phyloP scores from a whole-genome alignment of 2,113 vertebrate genomes.

The Gracilinanus agilis region DNA sequence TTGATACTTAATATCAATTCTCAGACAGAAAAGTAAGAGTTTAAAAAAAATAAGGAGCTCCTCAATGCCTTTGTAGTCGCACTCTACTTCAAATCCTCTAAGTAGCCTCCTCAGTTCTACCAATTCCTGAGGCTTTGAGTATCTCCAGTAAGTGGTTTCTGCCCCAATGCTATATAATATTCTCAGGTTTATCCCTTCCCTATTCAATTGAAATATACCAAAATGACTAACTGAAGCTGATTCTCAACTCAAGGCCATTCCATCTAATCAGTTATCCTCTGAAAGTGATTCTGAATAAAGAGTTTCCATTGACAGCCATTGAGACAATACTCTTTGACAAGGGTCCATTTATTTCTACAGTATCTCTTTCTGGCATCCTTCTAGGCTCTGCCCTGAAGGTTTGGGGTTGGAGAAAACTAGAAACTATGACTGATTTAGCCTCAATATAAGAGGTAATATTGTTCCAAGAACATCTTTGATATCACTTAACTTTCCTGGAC shows the following conservation, averaged over 20 bases:
- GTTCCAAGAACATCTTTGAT: neutral
- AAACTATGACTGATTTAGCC: neutral
- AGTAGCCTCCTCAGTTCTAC: neutral
- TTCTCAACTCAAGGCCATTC: neutral
- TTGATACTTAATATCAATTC: no score
- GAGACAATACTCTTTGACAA: neutral
- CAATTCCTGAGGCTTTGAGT: neutral
- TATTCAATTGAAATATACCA: no score
- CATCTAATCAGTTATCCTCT: neutral
- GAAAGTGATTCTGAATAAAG: neutral
- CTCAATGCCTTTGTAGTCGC: neutral
- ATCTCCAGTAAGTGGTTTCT: no score
- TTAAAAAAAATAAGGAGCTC: neutral
- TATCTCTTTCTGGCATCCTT: neutral
- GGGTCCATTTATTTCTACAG: neutral
- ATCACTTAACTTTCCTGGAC: neutral
- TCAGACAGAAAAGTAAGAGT: no score
- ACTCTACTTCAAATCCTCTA: neutral
- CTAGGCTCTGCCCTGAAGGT: neutral
- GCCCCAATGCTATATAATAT: neutral
- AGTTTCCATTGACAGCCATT: neutral
- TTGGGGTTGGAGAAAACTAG: neutral
- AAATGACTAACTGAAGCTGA: no score
- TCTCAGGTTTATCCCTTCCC: no score
- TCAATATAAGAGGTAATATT: neutral